Conservation (phyloP, 2,797 vertebrate genomes). For the Peromyscus nudipes region DNA sequence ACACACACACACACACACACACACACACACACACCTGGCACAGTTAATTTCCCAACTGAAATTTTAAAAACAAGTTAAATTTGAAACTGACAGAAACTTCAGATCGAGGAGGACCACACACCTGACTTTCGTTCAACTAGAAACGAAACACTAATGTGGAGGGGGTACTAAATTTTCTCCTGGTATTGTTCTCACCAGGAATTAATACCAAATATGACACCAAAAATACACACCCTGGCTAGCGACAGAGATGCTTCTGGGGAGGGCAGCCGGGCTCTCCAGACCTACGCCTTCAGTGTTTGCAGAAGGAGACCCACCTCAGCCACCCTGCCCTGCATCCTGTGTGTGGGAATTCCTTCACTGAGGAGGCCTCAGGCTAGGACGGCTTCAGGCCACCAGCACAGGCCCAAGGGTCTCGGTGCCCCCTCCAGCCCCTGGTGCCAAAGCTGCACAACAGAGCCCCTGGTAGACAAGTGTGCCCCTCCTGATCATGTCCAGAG, state of each 20-base stretch:
- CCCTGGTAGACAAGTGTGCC: not conserved
- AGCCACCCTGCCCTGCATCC: not conserved
- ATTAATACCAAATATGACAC: not conserved
- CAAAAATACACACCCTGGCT: not conserved
- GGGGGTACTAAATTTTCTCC: not conserved
- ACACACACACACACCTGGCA: not conserved
- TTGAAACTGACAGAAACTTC: not conserved
- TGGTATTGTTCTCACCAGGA: not conserved
- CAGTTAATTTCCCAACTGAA: not conserved
- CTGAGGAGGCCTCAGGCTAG: not conserved
- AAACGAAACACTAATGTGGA: not conserved
- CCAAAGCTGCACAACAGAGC: not conserved
- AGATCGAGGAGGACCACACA: not conserved
- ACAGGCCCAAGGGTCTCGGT: too few relatives aligned
- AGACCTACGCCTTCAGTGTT: not conserved
- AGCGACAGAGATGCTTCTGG: accelerated
- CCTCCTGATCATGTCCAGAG: too few relatives aligned
- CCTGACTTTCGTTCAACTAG: not conserved
- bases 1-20: too few relatives aligned
- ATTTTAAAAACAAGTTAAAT: conserved; percentile 6
- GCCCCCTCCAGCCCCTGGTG: not conserved
- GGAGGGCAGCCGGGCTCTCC: not conserved
- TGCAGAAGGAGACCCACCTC: too few relatives aligned
- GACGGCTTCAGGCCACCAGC: accelerated
- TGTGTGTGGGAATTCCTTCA: not conserved